Evolutionary conservation across 2,797 vertebrate genomes (phyloP).

Genomic region (Todus mexicanus): DNA sequence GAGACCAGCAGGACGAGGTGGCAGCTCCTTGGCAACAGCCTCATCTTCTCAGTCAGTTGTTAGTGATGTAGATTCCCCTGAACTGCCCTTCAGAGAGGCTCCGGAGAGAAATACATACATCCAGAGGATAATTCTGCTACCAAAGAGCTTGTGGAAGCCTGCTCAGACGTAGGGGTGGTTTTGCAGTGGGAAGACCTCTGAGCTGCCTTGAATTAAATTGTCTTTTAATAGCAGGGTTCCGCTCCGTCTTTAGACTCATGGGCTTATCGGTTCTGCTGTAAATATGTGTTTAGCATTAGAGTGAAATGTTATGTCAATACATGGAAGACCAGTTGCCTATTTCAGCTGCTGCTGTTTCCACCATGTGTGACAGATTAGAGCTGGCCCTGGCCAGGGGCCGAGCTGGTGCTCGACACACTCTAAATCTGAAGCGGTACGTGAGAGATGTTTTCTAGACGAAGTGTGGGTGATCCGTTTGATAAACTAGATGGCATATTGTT

Average conservation of each 20-base stretch:
- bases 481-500: background rate
- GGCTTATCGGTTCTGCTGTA: background rate
- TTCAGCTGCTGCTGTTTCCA: background rate
- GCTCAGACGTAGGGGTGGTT: background rate
- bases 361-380: background rate
- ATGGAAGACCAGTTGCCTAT: background rate
- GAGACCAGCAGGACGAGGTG: background rate
- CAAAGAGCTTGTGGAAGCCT: background rate
- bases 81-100: background rate
- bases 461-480: background rate
- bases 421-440: background rate
- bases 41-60: background rate
- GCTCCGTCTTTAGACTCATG: background rate
- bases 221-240: background rate
- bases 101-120: background rate
- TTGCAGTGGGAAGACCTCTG: background rate
- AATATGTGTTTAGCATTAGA: slow-evolving; percentile 4
- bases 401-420: background rate
- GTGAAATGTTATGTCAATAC: background rate
- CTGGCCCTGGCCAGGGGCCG: background rate
- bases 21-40: background rate
- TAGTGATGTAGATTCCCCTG: background rate
- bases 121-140: background rate
- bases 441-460: background rate
- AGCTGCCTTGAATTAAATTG: background rate